A percentile compares a stretch with the other conserved stretches of the same genome.
Evolutionary conservation across 2,797 vertebrate genomes (phyloP).

Genomic region (Enteromius trimaculatus): DNA sequence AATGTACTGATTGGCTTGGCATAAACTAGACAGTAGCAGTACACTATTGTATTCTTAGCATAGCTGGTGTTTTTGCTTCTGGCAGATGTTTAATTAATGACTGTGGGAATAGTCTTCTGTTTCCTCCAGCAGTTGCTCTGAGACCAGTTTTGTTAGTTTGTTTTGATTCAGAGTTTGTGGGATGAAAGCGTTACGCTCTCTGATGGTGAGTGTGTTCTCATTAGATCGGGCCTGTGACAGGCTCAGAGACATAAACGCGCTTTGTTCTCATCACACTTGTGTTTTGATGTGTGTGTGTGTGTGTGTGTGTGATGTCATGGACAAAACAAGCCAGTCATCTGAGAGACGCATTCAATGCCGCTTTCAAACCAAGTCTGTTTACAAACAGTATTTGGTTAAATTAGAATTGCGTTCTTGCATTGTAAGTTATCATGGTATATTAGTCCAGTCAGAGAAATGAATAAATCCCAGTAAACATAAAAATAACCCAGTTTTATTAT

Average conservation of each 20-base stretch:
- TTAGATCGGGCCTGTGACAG: slow-evolving; percentile 28
- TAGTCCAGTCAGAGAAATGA: background rate
- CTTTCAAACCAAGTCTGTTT: background rate
- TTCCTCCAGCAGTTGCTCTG: background rate
- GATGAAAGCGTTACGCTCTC: background rate
- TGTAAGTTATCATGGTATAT: background rate
- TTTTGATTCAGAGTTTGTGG: background rate
- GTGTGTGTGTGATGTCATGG: slow-evolving; percentile 52
- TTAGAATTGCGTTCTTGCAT: background rate
- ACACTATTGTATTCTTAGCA: background rate
- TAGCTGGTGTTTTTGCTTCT: background rate
- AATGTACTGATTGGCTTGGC: background rate
- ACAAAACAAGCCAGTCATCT: slow-evolving; percentile 42
- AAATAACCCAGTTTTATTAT: slow-evolving; percentile 20
- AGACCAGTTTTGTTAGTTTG: background rate
- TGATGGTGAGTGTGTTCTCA: slow-evolving; percentile 6
- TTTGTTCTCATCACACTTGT: slow-evolving; percentile 47
- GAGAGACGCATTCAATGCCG: background rate
- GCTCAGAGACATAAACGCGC: slow-evolving; percentile 38
- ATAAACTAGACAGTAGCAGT: background rate
- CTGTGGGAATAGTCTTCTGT: background rate
- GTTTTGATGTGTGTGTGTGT: slow-evolving; percentile 39
- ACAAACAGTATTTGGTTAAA: background rate
- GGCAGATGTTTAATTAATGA: background rate
- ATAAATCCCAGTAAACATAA: background rate